These are phyloP conservation scores for Salvelinus namaycush DNA, from an alignment of 2,113 vertebrate genomes.

Conservation along the genomic window DNA sequence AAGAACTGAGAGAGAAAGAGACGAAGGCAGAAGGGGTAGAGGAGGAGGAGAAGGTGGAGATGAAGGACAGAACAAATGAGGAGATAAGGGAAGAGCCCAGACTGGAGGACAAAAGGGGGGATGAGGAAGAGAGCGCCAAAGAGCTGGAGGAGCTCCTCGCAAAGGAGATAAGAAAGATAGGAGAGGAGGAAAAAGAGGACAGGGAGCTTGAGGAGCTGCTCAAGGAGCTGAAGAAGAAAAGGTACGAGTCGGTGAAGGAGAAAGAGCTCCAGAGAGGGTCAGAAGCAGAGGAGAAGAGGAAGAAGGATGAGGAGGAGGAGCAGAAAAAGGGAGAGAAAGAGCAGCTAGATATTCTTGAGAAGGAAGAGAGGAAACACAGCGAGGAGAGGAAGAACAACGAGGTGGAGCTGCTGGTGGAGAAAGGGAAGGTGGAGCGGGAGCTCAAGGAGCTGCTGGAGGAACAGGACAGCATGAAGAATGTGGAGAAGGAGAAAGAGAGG, in stretches of 20 bases:
- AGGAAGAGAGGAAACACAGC: slow-evolving; percentile 44
- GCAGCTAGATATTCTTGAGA: slow-evolving; percentile 1
- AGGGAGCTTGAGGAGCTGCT: slow-evolving; percentile 65
- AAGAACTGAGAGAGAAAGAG: slow-evolving; percentile 16
- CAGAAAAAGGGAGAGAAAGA: slow-evolving; percentile 8
- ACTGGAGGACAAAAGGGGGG: slow-evolving; percentile 39
- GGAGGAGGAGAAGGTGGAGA: slow-evolving; percentile 15
- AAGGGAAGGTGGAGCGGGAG: slow-evolving; percentile 70
- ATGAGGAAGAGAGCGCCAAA: slow-evolving; percentile 52
- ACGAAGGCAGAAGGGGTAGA: slow-evolving; percentile 25
- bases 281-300: slow-evolving; percentile 28
- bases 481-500: slow-evolving; percentile 56
- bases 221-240: slow-evolving; percentile 71
- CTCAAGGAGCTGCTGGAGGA: slow-evolving; percentile 56
- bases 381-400: slow-evolving; percentile 60
- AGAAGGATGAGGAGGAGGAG: slow-evolving; percentile 17
- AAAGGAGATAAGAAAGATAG: slow-evolving; percentile 59
- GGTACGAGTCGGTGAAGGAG: slow-evolving; percentile 62
- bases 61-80: slow-evolving; percentile 31
- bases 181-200: slow-evolving; percentile 49
- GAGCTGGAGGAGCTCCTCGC: slow-evolving; percentile 65
- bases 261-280: slow-evolving; percentile 40
- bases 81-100: slow-evolving; percentile 50
- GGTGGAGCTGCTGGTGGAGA: slow-evolving; percentile 76
- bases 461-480: slow-evolving; percentile 55